A percentile compares a stretch with the other conserved stretches of the same genome.
Conservation (phyloP, 2,113 vertebrate species). For the Cathartes aura region DNA sequence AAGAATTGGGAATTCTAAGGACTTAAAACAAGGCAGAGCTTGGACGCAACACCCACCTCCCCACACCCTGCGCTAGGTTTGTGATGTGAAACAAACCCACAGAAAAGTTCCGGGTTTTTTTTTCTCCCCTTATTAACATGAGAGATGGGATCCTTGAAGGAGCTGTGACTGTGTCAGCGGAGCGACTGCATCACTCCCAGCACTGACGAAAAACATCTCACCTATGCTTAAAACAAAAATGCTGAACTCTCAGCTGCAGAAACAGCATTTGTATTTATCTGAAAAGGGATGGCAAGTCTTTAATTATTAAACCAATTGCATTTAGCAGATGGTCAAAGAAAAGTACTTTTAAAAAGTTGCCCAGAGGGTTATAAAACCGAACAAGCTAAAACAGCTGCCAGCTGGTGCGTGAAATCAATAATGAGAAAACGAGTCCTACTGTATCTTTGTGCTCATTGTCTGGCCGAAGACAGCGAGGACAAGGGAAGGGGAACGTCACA, state of each 20-base stretch:
- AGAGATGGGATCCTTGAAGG: neutral
- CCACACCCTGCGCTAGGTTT: neutral
- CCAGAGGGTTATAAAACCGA: slow-evolving; percentile 83
- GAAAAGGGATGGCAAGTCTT: slow-evolving; percentile 74
- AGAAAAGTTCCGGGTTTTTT: neutral
- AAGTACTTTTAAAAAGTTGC: slow-evolving; percentile 84
- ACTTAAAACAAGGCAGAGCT: neutral
- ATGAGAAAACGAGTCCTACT: slow-evolving; percentile 83
- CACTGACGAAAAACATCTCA: neutral
- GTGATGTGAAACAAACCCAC: neutral
- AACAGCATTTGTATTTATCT: slow-evolving; percentile 63
- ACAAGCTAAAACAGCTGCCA: slow-evolving; percentile 82
- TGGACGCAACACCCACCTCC: neutral
- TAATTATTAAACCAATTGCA: slow-evolving; percentile 85
- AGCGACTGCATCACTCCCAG: neutral
- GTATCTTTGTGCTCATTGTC: slow-evolving; percentile 86
- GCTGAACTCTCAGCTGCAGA: slow-evolving; percentile 59
- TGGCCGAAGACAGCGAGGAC: slow-evolving; percentile 68
- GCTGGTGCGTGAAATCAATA: slow-evolving; percentile 88
- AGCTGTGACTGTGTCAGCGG: neutral
- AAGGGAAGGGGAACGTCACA: slow-evolving; percentile 63
- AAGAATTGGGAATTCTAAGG: neutral
- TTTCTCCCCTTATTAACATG: neutral
- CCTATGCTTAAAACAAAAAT: neutral
- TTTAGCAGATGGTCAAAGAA: slow-evolving; percentile 85